Conservation (phyloP, 2,888 invertebrate species). For the Hemaris fuciformis region DNA sequence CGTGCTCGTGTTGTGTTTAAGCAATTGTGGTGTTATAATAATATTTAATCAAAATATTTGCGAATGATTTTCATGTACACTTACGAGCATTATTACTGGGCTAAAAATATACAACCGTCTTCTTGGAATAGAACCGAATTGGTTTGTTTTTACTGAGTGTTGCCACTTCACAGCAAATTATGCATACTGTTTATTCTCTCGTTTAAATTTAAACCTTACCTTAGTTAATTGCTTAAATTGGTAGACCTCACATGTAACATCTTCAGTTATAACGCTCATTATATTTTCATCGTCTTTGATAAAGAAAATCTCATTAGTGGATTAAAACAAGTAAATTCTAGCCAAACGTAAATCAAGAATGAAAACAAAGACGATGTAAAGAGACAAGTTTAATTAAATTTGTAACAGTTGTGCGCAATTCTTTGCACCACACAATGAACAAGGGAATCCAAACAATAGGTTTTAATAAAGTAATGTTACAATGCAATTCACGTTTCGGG, state of each 20-base stretch:
- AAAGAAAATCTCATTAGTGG: not conserved
- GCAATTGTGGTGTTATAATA: not conserved
- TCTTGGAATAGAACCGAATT: not conserved
- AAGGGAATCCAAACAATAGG: not conserved
- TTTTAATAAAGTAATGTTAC: not conserved
- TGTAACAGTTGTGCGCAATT: not conserved
- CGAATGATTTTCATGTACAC: constrained; percentile 1
- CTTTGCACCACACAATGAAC: not conserved
- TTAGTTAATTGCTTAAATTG: not conserved
- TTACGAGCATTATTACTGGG: constrained; percentile 1
- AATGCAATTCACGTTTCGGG: not conserved
- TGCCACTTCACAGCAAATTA: not conserved
- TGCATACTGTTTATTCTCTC: not conserved
- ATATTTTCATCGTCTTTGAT: not conserved
- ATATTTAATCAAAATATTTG: not conserved
- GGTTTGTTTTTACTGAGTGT: not conserved
- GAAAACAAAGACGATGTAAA: not conserved
- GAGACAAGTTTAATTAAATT: not conserved
- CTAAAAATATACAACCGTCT: not conserved
- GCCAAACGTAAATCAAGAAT: not conserved
- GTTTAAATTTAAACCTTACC: not conserved
- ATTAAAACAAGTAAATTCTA: not conserved
- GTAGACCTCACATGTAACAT: not conserved
- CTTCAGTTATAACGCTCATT: not conserved
- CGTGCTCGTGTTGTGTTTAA: not conserved